Evolutionary conservation across 2,113 vertebrate species (phyloP).

Genomic region (Corythornis madagascariensis): DNA sequence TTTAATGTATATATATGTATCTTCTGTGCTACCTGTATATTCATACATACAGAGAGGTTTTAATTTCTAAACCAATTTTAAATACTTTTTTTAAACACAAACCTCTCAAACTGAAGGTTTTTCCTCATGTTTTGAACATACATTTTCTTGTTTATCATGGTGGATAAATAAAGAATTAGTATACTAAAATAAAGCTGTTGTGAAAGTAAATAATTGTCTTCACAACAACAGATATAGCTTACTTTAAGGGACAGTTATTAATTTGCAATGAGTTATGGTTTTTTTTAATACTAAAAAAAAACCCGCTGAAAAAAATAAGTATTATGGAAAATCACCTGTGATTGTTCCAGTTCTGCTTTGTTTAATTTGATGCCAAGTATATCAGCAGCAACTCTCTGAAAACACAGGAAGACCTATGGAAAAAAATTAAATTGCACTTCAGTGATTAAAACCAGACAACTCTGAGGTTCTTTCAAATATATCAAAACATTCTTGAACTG

Average conservation of each 20-base stretch:
- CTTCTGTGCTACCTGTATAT: neutral
- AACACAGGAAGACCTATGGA: constrained; percentile 93
- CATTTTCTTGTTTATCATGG: neutral
- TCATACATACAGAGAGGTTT: neutral
- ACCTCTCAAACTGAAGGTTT: neutral
- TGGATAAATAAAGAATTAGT: neutral
- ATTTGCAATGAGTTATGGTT: neutral
- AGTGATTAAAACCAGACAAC: constrained; percentile 76
- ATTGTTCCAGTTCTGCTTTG: constrained; percentile 98
- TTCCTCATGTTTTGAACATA: neutral
- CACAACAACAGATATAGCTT: neutral
- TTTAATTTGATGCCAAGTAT: constrained; percentile 97
- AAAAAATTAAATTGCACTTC: constrained; percentile 68
- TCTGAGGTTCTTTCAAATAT: constrained; percentile 68
- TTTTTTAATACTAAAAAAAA: constrained; percentile 1
- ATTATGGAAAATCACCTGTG: constrained; percentile 87
- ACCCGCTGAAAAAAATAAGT: neutral
- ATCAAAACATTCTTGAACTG: constrained; percentile 59
- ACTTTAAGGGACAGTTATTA: neutral
- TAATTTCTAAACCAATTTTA: neutral
- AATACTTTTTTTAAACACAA: neutral
- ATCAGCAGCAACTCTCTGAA: constrained; percentile 96
- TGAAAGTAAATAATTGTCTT: neutral
- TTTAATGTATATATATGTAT: neutral
- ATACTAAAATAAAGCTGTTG: neutral